These are phyloP conservation scores for Rhinopithecus roxellana DNA, from an alignment of 2,113 vertebrate genomes.

Conservation along the genomic window DNA sequence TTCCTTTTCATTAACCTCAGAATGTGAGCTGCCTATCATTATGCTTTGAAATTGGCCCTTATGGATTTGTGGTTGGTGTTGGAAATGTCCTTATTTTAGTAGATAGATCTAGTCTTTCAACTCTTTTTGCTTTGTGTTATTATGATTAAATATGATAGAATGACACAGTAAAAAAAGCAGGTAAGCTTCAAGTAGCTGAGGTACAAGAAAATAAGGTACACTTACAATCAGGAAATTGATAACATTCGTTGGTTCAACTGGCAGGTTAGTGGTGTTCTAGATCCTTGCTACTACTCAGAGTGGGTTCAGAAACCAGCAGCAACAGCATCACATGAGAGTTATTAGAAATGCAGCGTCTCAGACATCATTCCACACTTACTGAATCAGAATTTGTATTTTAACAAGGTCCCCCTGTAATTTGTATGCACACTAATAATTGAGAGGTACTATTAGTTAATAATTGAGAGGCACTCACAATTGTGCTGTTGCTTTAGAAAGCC, in stretches of 20 bases:
- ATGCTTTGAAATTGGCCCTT: slow-evolving; percentile 44
- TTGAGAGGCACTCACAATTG: not conserved
- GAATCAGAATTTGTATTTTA: not conserved
- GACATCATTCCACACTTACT: not conserved
- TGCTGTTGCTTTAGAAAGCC: not conserved
- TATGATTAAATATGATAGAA: not conserved
- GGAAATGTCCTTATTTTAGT: not conserved
- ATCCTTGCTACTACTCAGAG: not conserved
- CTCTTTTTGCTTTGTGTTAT: not conserved
- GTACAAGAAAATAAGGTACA: not conserved
- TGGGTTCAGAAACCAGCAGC: not conserved
- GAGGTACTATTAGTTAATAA: not conserved
- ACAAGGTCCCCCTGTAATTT: not conserved
- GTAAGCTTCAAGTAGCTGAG: not conserved
- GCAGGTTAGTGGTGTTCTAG: not conserved
- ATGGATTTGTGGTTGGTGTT: not conserved
- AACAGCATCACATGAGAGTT: not conserved
- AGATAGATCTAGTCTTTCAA: not conserved
- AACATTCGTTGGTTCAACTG: not conserved
- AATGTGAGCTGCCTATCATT: not conserved
- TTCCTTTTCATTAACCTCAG: slow-evolving; percentile 43
- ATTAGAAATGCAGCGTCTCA: not conserved
- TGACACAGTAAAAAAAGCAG: not conserved
- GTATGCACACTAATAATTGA: not conserved
- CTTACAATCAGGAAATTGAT: not conserved